Conservation (phyloP, 2,113 vertebrate species). For the Alligator mississippiensis region DNA sequence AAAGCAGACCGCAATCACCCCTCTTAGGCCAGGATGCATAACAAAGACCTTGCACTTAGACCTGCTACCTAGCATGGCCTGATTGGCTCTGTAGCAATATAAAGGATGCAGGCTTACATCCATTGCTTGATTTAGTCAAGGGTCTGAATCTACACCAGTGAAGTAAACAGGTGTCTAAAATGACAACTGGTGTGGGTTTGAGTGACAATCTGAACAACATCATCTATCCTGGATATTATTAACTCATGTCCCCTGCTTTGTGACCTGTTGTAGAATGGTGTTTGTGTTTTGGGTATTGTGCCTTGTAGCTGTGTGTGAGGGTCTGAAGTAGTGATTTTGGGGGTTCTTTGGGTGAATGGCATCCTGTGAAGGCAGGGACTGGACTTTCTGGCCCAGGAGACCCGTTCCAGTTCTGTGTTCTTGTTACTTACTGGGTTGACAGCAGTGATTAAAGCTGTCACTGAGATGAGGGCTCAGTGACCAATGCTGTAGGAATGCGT, state of each 20-base stretch:
- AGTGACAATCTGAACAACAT: neutral
- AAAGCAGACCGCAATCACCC: neutral
- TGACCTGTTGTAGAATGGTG: too few species aligned
- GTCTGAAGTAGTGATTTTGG: too few species aligned
- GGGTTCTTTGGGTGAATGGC: too few species aligned
- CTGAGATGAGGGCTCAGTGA: neutral
- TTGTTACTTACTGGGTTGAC: too few species aligned
- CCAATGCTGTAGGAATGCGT: neutral
- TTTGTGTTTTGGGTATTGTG: too few species aligned
- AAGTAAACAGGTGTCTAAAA: neutral
- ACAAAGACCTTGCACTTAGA: neutral
- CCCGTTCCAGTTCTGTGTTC: too few species aligned
- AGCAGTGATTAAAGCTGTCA: too few species aligned
- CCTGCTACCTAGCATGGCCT: neutral
- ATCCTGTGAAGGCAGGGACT: too few species aligned
- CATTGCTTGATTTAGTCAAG: neutral
- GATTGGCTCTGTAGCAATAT: neutral
- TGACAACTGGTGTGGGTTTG: neutral
- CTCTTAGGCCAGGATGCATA: neutral
- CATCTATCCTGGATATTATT: neutral
- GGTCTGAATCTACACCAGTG: neutral
- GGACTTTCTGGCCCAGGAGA: too few species aligned
- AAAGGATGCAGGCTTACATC: neutral
- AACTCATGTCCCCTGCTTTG: too few species aligned
- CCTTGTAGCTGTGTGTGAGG: too few species aligned